These are phyloP conservation scores for Abscondita cerata DNA, from an alignment of 2,888 invertebrate species.

Conservation along the genomic window DNA sequence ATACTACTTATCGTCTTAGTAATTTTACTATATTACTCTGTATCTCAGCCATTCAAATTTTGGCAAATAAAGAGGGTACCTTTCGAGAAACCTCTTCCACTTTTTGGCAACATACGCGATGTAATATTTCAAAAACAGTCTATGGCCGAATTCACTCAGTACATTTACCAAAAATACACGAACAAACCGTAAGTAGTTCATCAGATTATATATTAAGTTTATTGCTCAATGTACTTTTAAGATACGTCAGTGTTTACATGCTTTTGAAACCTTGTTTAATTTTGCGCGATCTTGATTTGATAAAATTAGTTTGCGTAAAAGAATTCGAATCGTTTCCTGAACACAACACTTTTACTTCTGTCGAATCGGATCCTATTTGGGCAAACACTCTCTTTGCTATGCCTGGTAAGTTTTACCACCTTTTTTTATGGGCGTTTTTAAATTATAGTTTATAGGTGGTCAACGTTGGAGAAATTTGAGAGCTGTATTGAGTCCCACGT, in stretches of 20 bases:
- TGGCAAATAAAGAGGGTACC: not conserved
- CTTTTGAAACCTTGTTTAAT: not conserved
- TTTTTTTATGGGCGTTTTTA: not conserved
- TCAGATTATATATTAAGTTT: too few relatives aligned
- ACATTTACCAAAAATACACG: not conserved
- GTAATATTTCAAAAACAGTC: not conserved
- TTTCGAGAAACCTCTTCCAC: not conserved
- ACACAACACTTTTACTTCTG: constrained; percentile 4
- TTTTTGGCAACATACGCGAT: not conserved
- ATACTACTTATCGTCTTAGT: too few relatives aligned
- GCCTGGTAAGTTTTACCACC: too few relatives aligned
- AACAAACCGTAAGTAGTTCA: not conserved
- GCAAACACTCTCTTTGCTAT: not conserved
- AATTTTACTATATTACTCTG: too few relatives aligned
- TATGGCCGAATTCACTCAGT: not conserved
- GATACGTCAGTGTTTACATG: not conserved
- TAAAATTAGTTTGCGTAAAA: not conserved
- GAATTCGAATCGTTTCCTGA: constrained; percentile 1
- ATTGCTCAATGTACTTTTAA: not conserved
- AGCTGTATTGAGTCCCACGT: constrained; percentile 27
- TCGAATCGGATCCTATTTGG: constrained; percentile 1
- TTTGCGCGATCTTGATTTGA: not conserved
- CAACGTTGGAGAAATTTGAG: constrained; percentile 30
- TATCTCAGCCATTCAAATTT: not conserved
- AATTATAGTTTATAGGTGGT: constrained; percentile 12